Percentiles rank a stretch among this genome's conserved stretches.
Evolutionary conservation across 2,888 invertebrate genomes (phyloP).

Genomic region (Limenitis camilla): DNA sequence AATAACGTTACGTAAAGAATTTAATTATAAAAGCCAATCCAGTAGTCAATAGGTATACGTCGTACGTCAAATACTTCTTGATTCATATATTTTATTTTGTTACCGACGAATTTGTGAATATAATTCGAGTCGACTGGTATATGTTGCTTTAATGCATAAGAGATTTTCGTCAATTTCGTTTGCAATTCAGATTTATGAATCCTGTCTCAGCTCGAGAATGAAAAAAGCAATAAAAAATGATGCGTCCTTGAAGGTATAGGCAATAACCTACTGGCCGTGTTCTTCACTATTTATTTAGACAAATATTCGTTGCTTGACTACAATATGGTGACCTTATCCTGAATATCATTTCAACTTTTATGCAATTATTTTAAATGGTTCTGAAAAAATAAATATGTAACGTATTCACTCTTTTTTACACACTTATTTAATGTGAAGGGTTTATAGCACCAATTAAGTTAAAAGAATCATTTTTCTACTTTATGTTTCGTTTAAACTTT

Average conservation of each 20-base stretch:
- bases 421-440: too few species aligned
- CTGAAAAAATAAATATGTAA: too few species aligned
- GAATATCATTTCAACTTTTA: background rate
- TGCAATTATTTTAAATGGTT: too few species aligned
- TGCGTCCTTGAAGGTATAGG: slow-evolving; percentile 42
- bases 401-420: too few species aligned
- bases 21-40: background rate
- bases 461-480: too few species aligned
- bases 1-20: background rate
- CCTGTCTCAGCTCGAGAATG: slow-evolving; percentile 32
- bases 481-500: too few species aligned
- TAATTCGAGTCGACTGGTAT: slow-evolving; percentile 39
- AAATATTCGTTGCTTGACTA: background rate
- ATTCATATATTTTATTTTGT: slow-evolving; percentile 30
- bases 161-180: slow-evolving; percentile 54
- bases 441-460: too few species aligned
- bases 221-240: slow-evolving; percentile 34
- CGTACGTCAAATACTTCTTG: slow-evolving; percentile 21
- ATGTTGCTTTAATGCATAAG: slow-evolving; percentile 45
- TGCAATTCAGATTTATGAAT: slow-evolving; percentile 52
- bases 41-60: background rate
- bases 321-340: background rate
- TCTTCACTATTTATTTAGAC: slow-evolving; percentile 16
- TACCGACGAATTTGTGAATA: slow-evolving; percentile 50
- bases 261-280: slow-evolving; percentile 55